Evolutionary conservation across 2,797 vertebrate species (phyloP).

Genomic region (Sebastes baramenuke): DNA sequence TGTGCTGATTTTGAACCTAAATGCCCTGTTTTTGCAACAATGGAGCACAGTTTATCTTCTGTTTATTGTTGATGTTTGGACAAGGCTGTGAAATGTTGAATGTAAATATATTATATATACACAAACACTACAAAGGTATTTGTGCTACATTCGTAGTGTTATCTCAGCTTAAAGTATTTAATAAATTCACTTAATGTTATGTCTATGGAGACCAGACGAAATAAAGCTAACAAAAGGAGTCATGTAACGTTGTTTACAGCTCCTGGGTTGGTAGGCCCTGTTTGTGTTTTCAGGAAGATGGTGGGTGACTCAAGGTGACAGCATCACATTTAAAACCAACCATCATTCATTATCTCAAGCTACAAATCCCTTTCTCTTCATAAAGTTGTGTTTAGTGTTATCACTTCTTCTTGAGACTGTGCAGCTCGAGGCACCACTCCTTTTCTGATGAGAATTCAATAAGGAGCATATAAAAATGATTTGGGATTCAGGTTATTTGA

Average conservation of each 20-base stretch:
- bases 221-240: neutral
- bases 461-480: neutral
- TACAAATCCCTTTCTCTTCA: neutral
- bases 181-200: too few relatives aligned
- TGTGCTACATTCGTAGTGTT: too few relatives aligned
- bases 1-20: neutral
- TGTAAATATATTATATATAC: neutral
- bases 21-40: neutral
- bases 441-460: neutral
- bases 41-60: neutral
- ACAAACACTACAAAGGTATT: too few relatives aligned
- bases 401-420: neutral
- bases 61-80: neutral
- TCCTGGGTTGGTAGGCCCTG: neutral
- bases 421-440: neutral
- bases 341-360: neutral
- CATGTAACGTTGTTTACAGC: neutral
- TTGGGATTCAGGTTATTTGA: slow-evolving; percentile 47
- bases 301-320: slow-evolving; percentile 20
- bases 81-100: neutral
- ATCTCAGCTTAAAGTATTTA: too few relatives aligned
- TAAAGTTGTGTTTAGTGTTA: rapidly evolving
- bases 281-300: neutral
- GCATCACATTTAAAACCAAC: neutral
- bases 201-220: too few relatives aligned